phyloP scores from a whole-genome alignment of 2,797 vertebrate species.

The Cynodonichthys magdalenae region DNA sequence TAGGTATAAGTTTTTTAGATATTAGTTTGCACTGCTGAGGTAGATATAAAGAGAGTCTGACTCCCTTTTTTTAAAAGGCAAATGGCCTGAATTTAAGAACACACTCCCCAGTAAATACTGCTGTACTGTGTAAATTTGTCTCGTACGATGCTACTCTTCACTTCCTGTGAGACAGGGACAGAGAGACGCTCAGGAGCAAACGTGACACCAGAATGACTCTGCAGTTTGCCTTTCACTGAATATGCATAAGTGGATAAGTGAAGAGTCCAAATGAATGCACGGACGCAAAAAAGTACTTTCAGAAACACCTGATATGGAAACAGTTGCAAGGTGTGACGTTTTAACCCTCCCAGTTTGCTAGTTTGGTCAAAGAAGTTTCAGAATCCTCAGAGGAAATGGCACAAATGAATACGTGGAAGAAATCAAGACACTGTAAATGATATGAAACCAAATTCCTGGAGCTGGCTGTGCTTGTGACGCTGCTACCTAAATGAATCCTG shows the following conservation, averaged over 20 bases:
- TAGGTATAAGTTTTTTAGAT: conserved; percentile 28
- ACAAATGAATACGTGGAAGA: conserved; percentile 36
- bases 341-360: not conserved
- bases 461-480: conserved; percentile 23
- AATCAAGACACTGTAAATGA: conserved; percentile 33
- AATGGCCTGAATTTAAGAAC: conserved; percentile 27
- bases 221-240: conserved; percentile 65
- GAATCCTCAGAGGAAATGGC: conserved; percentile 14
- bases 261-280: conserved; percentile 24
- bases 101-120: conserved; percentile 34
- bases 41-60: conserved; percentile 41
- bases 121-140: conserved; percentile 25
- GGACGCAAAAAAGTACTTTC: conserved; percentile 24
- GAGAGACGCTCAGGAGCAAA: conserved; percentile 50
- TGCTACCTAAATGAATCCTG: conserved; percentile 42
- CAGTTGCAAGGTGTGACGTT: conserved; percentile 13
- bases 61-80: conserved; percentile 34
- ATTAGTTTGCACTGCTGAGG: conserved; percentile 19
- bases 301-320: conserved; percentile 18
- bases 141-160: conserved; percentile 36
- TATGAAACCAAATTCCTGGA: conserved; percentile 29
- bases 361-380: conserved; percentile 22
- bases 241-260: conserved; percentile 52
- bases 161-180: conserved; percentile 25
- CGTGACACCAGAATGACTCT: conserved; percentile 57